Conservation (phyloP, 2,113 vertebrate genomes). For the Climacteris rufus region DNA sequence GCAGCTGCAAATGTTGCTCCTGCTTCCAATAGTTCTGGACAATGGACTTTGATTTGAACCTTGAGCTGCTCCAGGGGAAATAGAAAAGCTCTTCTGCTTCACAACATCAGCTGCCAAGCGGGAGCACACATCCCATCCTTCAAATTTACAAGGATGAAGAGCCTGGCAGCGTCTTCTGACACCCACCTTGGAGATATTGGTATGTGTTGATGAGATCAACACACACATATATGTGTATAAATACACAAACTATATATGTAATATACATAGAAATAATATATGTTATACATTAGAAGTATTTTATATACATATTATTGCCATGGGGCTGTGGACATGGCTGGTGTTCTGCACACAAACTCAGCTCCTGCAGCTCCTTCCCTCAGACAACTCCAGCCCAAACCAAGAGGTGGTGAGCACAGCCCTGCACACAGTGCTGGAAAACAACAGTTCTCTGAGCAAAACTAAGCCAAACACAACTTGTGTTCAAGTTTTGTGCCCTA, state of each 20-base stretch:
- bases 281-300: not conserved
- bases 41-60: not conserved
- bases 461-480: not conserved
- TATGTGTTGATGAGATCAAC: not conserved
- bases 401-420: not conserved
- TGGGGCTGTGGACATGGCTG: accelerated
- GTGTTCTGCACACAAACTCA: not conserved
- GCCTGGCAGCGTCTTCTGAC: not conserved
- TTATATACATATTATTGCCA: not conserved
- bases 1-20: not conserved
- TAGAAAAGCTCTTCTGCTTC: not conserved
- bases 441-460: not conserved
- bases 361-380: not conserved
- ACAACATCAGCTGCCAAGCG: not conserved
- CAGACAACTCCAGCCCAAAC: not conserved
- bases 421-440: not conserved
- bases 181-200: not conserved
- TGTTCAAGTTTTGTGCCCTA: not conserved
- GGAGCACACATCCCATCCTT: not conserved
- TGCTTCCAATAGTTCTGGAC: not conserved
- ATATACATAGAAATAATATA: not conserved
- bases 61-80: not conserved
- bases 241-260: not conserved
- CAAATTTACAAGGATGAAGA: not conserved
- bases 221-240: not conserved